Conservation (phyloP, 2,888 invertebrate species). For the Megamerina dolium region DNA sequence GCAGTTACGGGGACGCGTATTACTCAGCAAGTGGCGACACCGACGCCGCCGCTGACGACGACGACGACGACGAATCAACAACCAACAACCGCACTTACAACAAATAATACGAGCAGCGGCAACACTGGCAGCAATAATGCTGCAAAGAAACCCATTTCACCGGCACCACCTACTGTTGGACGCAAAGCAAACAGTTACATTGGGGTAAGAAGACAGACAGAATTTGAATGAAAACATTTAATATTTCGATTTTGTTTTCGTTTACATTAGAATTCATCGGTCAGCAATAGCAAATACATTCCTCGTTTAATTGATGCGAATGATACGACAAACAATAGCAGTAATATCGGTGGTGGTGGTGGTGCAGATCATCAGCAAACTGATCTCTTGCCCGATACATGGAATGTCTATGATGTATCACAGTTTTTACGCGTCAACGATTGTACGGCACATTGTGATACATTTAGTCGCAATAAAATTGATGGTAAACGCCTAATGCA, state of each 20-base stretch:
- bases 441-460: constrained; percentile 65
- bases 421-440: constrained; percentile 87
- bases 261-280: constrained; percentile 46
- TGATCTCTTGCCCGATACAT: constrained; percentile 57
- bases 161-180: constrained; percentile 53
- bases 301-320: constrained; percentile 52
- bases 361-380: constrained; percentile 26
- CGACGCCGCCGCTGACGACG: constrained; percentile 1
- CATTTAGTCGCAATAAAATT: constrained; percentile 65
- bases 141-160: constrained; percentile 45
- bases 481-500: constrained; percentile 75
- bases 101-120: constrained; percentile 10
- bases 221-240: not conserved
- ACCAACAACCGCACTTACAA: constrained; percentile 2
- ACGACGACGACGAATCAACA: not conserved
- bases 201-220: constrained; percentile 50
- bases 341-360: constrained; percentile 7
- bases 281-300: constrained; percentile 53
- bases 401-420: constrained; percentile 82
- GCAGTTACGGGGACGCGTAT: constrained; percentile 11
- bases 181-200: constrained; percentile 60
- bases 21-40: constrained; percentile 13
- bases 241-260: constrained; percentile 8
- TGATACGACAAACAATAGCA: constrained; percentile 17
- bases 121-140: too few species aligned